Conservation (phyloP, 2,113 vertebrate species). For the Burhinus oedicnemus region DNA sequence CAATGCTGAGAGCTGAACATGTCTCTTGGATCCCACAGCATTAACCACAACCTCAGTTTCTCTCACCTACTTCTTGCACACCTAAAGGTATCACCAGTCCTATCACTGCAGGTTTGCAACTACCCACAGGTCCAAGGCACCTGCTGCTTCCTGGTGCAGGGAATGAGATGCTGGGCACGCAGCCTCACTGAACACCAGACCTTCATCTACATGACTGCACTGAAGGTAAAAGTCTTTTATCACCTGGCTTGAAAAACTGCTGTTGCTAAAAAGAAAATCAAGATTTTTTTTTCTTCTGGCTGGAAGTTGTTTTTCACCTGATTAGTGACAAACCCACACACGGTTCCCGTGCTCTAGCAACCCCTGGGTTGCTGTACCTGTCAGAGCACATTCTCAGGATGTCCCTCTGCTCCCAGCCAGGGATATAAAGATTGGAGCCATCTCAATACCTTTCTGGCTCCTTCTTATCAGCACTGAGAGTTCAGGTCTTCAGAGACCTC, state of each 20-base stretch:
- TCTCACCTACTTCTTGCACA: not conserved
- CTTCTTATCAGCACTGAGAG: not conserved
- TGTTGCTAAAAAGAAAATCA: not conserved
- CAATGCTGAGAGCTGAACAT: not conserved
- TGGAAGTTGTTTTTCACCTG: not conserved
- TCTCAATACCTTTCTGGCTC: not conserved
- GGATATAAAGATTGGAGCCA: not conserved
- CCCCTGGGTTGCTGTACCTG: not conserved
- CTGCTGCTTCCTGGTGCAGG: not conserved
- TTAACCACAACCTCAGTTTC: not conserved
- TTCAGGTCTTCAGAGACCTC: not conserved
- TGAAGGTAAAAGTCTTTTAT: not conserved
- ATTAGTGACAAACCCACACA: not conserved
- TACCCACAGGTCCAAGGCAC: not conserved
- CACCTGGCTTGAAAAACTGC: not conserved
- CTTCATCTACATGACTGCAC: not conserved
- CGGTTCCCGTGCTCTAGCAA: not conserved
- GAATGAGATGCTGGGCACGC: not conserved
- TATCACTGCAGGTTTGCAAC: not conserved
- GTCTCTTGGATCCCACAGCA: not conserved
- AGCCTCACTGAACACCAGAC: not conserved
- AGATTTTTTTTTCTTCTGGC: not conserved
- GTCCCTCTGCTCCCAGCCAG: rapidly evolving
- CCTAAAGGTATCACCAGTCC: not conserved
- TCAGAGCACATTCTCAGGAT: not conserved